These are phyloP conservation scores for Porphyrio hochstetteri DNA, from an alignment of 2,113 vertebrate genomes.

Conservation along the genomic window DNA sequence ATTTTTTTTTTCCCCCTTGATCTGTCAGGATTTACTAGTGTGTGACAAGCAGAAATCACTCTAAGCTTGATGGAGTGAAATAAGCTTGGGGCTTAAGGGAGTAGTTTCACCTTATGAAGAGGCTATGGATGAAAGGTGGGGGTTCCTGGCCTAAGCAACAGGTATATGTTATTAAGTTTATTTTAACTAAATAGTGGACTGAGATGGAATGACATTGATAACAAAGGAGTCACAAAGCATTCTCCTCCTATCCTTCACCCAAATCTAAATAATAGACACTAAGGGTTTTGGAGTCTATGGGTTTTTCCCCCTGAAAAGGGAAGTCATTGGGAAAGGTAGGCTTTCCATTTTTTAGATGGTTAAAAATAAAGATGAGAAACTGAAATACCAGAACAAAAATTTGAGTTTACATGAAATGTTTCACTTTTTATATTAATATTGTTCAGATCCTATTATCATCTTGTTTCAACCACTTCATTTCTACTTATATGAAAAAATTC, in stretches of 20 bases:
- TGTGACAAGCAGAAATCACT: background rate
- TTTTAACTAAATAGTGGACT: background rate
- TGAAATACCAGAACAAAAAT: background rate
- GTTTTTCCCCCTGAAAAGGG: background rate
- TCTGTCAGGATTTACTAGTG: background rate
- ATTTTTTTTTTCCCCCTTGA: background rate
- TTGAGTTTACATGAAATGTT: background rate
- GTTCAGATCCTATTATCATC: background rate
- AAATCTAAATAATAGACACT: background rate
- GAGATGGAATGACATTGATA: background rate
- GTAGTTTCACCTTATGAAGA: background rate
- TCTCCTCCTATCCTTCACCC: background rate
- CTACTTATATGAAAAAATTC: background rate
- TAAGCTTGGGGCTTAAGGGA: background rate
- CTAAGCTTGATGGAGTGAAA: background rate
- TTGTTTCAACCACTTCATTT: background rate
- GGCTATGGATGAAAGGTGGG: background rate
- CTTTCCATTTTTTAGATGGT: background rate
- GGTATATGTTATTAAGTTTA: background rate
- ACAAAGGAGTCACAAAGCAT: background rate
- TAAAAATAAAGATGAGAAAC: background rate
- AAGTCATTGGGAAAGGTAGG: background rate
- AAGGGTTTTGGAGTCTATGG: background rate
- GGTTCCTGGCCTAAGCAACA: background rate
- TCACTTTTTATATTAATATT: background rate